Percentiles rank a stretch among this genome's conserved stretches.
Evolutionary conservation across 1,140 invertebrate genomes (phyloP).

Genomic region (Daktulosphaira vitifoliae): DNA sequence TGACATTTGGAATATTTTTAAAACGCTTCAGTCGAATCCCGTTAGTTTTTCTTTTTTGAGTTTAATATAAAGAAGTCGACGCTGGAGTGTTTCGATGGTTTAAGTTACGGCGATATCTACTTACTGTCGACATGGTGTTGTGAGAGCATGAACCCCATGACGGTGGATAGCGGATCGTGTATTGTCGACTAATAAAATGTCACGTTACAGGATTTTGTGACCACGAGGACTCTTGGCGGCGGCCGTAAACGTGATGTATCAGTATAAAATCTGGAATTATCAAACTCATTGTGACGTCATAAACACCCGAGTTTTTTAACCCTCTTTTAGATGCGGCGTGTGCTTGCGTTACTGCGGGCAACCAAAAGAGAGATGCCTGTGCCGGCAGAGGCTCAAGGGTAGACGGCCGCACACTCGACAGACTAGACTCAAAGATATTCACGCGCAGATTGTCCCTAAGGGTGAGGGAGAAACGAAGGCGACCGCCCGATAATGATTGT

Average conservation of each 20-base stretch:
- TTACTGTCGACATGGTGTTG: too few species aligned
- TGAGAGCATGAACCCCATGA: too few species aligned
- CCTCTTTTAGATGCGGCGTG: too few species aligned
- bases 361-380: too few species aligned
- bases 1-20: too few species aligned
- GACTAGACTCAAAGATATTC: conserved; percentile 27
- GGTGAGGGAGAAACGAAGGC: neutral
- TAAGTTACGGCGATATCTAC: too few species aligned
- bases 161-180: too few species aligned
- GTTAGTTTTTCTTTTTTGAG: too few species aligned
- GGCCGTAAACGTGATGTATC: conserved; percentile 30
- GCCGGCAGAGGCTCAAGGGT: neutral
- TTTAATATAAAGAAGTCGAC: too few species aligned
- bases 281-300: conserved; percentile 7
- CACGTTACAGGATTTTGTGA: neutral
- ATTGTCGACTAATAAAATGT: conserved; percentile 29
- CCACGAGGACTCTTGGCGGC: conserved; percentile 11
- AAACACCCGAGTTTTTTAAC: neutral
- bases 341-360: too few species aligned
- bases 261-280: neutral
- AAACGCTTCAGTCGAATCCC: too few species aligned
- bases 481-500: neutral
- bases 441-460: conserved; percentile 1
- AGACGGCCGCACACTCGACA: neutral
- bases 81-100: too few species aligned